Evolutionary conservation across 64 coral and sea anemone species (phyloP).

Genomic region (Catalaphyllia jardinei): DNA sequence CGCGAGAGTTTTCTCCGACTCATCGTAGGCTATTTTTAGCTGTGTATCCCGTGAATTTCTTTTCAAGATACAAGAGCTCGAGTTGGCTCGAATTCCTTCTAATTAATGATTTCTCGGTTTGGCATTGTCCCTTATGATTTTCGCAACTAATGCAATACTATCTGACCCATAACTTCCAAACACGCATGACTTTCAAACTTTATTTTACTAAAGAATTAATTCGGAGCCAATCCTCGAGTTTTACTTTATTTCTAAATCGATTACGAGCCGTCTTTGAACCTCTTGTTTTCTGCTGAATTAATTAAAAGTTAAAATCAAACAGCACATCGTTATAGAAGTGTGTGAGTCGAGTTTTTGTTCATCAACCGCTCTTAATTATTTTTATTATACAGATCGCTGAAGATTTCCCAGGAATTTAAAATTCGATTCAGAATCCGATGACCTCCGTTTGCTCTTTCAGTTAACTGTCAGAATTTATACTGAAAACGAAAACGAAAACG

Average conservation of each 20-base stretch:
- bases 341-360: not conserved
- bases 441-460: not conserved
- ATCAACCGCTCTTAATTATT: not conserved
- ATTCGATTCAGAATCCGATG: not conserved
- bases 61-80: not conserved
- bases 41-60: not conserved
- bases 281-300: not conserved
- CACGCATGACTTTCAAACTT: no score
- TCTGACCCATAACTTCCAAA: no score
- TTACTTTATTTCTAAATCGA: not conserved
- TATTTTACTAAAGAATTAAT: no score
- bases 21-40: not conserved
- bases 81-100: not conserved
- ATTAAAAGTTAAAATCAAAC: constrained; percentile 31
- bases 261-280: not conserved
- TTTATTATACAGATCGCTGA: not conserved
- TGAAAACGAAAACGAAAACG: not conserved
- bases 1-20: not conserved
- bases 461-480: not conserved
- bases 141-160: no score
- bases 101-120: not conserved
- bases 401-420: not conserved
- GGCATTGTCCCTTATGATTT: not conserved
- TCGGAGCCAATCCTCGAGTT: not conserved
- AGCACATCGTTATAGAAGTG: not conserved